Evolutionary conservation across 2,797 vertebrate species (phyloP), one percentile per base, ranked within the genome.

Genomic region (Euphonia xanthogaster): DNA sequence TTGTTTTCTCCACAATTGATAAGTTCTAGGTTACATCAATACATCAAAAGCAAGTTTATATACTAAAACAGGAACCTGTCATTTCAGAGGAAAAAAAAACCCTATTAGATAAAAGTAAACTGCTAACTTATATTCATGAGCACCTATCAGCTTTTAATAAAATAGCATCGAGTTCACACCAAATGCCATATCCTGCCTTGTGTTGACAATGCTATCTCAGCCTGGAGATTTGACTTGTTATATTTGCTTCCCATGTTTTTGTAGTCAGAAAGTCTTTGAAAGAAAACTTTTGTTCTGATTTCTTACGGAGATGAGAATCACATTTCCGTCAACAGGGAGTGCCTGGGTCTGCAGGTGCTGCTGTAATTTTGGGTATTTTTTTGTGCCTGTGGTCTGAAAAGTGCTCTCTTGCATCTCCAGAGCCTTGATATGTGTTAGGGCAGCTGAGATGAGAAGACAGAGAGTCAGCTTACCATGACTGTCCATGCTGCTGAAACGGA

Each of bases 221-320:
- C 19, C 86, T 86, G 65, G 47, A 39, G 77, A 87, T 92, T 92
- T 96, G 45, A 66, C 40, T 87, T 86, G 28, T n/a, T 61, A 5
- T 63, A 91, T 82, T 87, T 92, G 35, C 77, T 93, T 95, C 33
- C 25, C 20, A 8, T 61, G 27, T 50, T 87, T 94, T 65, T 92
- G 40, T 61, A 71, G 67, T 54, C 55, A 86, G 55, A 89, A 81
- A 44, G 40, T 87, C 57, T 82, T 86, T 85, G 63, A 85, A 79
- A 79, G 48, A 90, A 84, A 88, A 84, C 58, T 88, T 95, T 57
- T 70, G 44, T 79, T 90, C 88, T 73, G 45, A n/a, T 96, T 94
- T 81, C 53, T 76, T 82, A 45, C 74, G 24, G 60, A 84, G 67
- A 67, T 71, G 50, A 63, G 25, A 88, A 71, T 89, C 40, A 61